phyloP scores from a whole-genome alignment of 2,888 invertebrate species.

The Cyclophora albipunctata region DNA sequence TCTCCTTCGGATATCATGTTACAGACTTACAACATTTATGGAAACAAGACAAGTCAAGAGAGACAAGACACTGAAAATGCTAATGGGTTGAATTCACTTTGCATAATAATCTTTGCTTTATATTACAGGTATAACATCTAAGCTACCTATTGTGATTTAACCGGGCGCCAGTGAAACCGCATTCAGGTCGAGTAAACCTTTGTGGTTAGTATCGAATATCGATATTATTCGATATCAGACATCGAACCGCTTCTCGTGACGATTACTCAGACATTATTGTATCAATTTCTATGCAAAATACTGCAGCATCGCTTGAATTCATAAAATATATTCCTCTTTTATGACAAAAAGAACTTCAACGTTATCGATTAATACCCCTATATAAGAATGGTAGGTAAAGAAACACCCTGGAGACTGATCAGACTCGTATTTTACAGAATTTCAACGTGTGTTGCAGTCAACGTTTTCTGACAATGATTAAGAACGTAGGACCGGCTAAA shows the following conservation, averaged over 20 bases:
- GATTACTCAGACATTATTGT: conserved; percentile 7
- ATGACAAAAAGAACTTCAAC: too few relatives aligned
- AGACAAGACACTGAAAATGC: too few relatives aligned
- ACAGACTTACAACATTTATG: too few relatives aligned
- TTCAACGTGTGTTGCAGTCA: conserved; percentile 27
- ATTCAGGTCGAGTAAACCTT: conserved; percentile 48
- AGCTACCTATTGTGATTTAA: not conserved
- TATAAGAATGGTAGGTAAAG: not conserved
- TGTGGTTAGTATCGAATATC: conserved; percentile 50
- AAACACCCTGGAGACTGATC: not conserved
- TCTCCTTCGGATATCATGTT: too few relatives aligned
- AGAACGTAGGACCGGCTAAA: too few relatives aligned
- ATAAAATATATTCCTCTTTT: not conserved
- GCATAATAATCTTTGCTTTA: not conserved
- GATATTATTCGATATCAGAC: conserved; percentile 22
- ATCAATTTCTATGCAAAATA: not conserved
- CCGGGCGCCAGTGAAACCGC: conserved; percentile 39
- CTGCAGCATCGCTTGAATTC: too few relatives aligned
- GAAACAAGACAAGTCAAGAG: too few relatives aligned
- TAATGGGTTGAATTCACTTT: not conserved
- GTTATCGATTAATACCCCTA: not conserved
- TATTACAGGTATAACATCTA: not conserved
- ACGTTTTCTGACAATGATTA: conserved; percentile 22
- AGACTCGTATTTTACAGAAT: not conserved
- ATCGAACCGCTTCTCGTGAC: conserved; percentile 30